Conservation (phyloP, 1,140 invertebrate genomes). For the Pristionchus pacificus region DNA sequence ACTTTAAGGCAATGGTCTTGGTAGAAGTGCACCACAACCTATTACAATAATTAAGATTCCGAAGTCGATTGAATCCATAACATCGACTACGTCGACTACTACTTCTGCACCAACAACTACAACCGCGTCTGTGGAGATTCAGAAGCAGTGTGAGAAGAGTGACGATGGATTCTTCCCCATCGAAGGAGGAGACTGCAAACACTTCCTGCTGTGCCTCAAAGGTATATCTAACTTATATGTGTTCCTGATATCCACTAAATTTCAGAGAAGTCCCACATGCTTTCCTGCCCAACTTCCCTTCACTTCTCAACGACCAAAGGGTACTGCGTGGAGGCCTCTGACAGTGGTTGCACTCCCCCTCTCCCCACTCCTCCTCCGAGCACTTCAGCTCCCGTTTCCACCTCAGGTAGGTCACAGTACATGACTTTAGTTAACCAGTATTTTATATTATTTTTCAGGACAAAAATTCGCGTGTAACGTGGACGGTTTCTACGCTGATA, state of each 20-base stretch:
- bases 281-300: constrained; percentile 29
- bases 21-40: constrained; percentile 8
- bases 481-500: constrained; percentile 32
- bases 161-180: constrained; percentile 28
- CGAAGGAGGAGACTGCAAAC: constrained; percentile 6
- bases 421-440: not conserved
- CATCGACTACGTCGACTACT: constrained; percentile 5
- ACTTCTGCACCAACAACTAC: constrained; percentile 14
- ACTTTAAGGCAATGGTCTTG: not conserved
- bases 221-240: constrained; percentile 10
- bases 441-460: not conserved
- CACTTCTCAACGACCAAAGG: constrained; percentile 11
- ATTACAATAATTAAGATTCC: constrained; percentile 5
- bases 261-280: constrained; percentile 23
- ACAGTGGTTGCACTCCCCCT: constrained; percentile 16
- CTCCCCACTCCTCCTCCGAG: too few relatives aligned
- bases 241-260: not conserved
- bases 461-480: constrained; percentile 18
- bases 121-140: not conserved
- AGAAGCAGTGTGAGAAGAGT: constrained; percentile 16
- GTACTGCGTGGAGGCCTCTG: constrained; percentile 19
- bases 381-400: constrained; percentile 8
- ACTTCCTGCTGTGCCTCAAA: constrained; percentile 32
- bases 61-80: constrained; percentile 4
- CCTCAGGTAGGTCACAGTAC: constrained; percentile 12